Evolutionary conservation across 2,888 invertebrate species (phyloP).

Genomic region (Phoronis australis): DNA sequence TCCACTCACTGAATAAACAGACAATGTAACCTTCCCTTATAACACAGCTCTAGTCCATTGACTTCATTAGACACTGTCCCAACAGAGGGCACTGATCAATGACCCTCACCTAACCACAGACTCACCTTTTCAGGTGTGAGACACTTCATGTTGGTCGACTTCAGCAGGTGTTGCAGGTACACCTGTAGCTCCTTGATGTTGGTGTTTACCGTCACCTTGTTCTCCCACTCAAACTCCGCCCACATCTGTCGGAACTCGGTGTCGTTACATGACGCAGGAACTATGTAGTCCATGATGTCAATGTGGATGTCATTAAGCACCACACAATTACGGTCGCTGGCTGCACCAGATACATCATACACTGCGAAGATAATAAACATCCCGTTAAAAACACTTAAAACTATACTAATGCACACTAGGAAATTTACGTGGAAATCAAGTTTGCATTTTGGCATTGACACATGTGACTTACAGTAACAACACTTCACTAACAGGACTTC

Average conservation of each 20-base stretch:
- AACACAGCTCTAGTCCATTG: no score
- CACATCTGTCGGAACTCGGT: constrained; percentile 98
- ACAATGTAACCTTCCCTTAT: no score
- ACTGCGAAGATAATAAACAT: constrained; percentile 58
- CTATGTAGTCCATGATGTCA: constrained; percentile 91
- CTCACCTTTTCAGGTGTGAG: constrained; percentile 86
- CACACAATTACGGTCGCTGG: constrained; percentile 91
- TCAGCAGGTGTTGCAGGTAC: constrained; percentile 84
- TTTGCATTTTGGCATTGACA: no score
- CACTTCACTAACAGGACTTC: no score
- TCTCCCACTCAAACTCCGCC: constrained; percentile 99
- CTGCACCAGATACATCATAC: constrained; percentile 90
- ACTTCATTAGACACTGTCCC: no score
- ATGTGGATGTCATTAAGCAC: constrained; percentile 99
- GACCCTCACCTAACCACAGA: neutral
- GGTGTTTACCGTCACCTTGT: constrained; percentile 94
- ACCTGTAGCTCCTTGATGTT: constrained; percentile 81
- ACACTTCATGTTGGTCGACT: constrained; percentile 98
- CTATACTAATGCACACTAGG: no score
- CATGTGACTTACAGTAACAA: no score
- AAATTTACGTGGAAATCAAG: no score
- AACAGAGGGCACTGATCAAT: no score
- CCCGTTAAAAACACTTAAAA: no score
- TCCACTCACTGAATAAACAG: no score
- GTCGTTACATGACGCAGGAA: constrained; percentile 85